Evolutionary conservation across 2,113 vertebrate genomes (phyloP).

Genomic region (Pogonocichla stellata): DNA sequence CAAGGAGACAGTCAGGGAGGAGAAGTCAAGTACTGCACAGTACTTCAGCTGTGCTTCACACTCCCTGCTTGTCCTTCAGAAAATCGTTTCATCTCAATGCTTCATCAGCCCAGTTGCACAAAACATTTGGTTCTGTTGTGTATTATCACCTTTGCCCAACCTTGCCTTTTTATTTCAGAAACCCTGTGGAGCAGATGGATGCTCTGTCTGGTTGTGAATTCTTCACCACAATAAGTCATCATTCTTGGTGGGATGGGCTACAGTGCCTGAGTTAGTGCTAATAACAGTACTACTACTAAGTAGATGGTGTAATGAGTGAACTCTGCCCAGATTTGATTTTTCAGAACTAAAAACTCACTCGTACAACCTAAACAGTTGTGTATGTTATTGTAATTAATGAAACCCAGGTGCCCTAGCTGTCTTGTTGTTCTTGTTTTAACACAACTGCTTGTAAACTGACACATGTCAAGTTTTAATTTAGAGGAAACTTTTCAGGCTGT

Average conservation of each 20-base stretch:
- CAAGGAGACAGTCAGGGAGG: neutral
- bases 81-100: neutral
- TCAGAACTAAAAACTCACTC: neutral
- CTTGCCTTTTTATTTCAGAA: neutral
- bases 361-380: neutral
- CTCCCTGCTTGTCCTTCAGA: neutral
- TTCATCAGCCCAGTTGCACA: neutral
- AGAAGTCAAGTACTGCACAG: neutral
- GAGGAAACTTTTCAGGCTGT: conserved; percentile 41
- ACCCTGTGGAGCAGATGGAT: neutral
- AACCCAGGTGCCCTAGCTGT: conserved; percentile 5
- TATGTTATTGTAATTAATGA: conserved; percentile 40
- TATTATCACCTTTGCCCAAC: neutral
- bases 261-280: neutral
- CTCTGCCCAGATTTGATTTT: neutral
- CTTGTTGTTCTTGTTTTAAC: conserved; percentile 24
- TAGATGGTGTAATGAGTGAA: neutral
- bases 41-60: neutral
- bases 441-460: conserved; percentile 17
- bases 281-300: neutral
- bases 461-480: conserved; percentile 40
- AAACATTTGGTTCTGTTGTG: neutral
- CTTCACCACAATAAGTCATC: neutral
- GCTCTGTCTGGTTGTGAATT: neutral
- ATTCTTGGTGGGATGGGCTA: neutral